Evolutionary conservation across 2,888 invertebrate genomes (phyloP).

Genomic region (Andrena minutula): DNA sequence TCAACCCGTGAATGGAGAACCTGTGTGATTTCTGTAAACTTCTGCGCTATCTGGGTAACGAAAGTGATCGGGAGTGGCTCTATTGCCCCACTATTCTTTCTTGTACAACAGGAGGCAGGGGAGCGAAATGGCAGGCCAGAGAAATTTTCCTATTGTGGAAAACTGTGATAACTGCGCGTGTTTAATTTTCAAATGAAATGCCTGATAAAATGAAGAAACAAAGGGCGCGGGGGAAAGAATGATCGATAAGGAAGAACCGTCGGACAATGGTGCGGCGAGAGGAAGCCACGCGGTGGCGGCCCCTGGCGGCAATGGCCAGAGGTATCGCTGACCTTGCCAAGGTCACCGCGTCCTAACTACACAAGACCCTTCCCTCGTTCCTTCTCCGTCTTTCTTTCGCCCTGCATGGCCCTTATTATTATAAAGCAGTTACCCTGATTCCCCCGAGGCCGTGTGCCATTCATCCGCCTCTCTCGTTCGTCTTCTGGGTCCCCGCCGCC

Average conservation of each 20-base stretch:
- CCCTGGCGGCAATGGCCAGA: constrained; percentile 81
- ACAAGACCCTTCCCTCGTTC: constrained; percentile 70
- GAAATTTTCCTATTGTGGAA: constrained; percentile 8
- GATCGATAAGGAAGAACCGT: constrained; percentile 76
- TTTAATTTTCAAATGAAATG: constrained; percentile 10
- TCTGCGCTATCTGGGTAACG: not conserved
- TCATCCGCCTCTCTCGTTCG: constrained; percentile 73
- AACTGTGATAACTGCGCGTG: not conserved
- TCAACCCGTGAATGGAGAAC: not conserved
- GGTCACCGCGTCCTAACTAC: constrained; percentile 81
- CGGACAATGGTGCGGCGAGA: constrained; percentile 50
- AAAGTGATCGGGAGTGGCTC: not conserved
- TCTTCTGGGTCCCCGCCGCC: constrained; percentile 49
- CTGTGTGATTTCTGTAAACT: not conserved
- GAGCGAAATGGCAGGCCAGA: not conserved
- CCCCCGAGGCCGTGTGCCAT: constrained; percentile 74
- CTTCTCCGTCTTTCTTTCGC: constrained; percentile 51
- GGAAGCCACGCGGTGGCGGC: constrained; percentile 76
- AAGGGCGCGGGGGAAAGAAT: constrained; percentile 34
- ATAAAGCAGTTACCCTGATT: constrained; percentile 78
- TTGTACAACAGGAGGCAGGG: not conserved
- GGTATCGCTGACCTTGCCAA: constrained; percentile 82
- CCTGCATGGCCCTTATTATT: constrained; percentile 77
- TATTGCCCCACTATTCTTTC: not conserved
- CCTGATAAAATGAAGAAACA: constrained; percentile 23